Evolutionary conservation across 1,140 invertebrate genomes (phyloP).

Genomic region (Harpegnathos saltator): DNA sequence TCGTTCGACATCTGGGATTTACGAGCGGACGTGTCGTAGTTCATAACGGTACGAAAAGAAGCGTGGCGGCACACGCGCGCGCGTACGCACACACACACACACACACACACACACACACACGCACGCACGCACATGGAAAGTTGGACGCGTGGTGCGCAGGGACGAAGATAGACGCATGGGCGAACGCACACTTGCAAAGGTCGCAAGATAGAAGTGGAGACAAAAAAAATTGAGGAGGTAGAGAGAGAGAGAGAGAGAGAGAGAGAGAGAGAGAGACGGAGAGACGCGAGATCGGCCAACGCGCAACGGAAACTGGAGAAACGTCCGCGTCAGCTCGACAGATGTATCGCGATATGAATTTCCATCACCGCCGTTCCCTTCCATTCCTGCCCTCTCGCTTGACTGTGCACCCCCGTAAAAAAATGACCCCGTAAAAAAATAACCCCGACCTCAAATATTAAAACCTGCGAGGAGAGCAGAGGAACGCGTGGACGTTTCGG

Average conservation of each 20-base stretch:
- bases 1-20: constrained; percentile 67
- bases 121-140: too few relatives aligned
- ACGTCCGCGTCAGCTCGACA: constrained; percentile 63
- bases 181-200: not conserved
- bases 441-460: too few relatives aligned
- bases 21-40: constrained; percentile 66
- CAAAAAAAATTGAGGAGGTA: too few relatives aligned
- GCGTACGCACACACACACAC: not conserved
- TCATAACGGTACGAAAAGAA: constrained; percentile 70
- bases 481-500: not conserved
- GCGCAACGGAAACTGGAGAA: constrained; percentile 45
- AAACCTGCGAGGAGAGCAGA: too few relatives aligned
- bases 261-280: constrained; percentile 35
- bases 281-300: not conserved
- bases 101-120: not conserved
- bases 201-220: too few relatives aligned
- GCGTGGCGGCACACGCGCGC: constrained; percentile 22
- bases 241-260: too few relatives aligned
- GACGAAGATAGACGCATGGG: not conserved
- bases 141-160: not conserved
- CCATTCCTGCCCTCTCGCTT: constrained; percentile 12
- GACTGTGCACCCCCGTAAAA: not conserved
- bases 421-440: too few relatives aligned
- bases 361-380: constrained; percentile 50
- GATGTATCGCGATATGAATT: constrained; percentile 69